Base-by-base conservation (phyloP, 2,113 vertebrate genomes). In the Morone chrysops region DNA sequence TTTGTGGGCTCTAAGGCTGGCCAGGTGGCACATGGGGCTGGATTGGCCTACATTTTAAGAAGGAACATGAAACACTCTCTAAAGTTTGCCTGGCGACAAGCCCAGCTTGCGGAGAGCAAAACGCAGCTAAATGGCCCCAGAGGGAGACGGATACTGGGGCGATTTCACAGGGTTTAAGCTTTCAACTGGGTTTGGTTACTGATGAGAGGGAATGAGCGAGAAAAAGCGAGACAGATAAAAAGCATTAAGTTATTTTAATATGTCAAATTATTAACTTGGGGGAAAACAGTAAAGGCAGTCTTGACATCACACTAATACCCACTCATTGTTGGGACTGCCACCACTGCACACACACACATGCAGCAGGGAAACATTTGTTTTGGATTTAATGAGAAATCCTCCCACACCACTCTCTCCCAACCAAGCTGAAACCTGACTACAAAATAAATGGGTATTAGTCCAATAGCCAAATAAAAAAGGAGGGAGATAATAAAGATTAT, bases 41-140 rank as follows among this genome's bases (percentile, higher is more conserved):
- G 18, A 40, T 51, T 85, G 84, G 69, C 82, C 83, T 85, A 90
- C 63, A 84, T 87, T 84, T 85, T 59, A 71, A 80, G 66, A 75
- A 68, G 69, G 53, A 85, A 83, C 68, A 85, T 74, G 80, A 89
- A 86, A 83, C 78, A 83, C 43, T 67, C 60, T 81, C 56, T 45
- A 81, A 90, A 89, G 80, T 87, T 90, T 91, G 62, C 84, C 82
- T 91, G 91, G 92, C 73, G 70, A 90, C 75, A 86, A 80, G 75
- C 85, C 85, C 69, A 62, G 79, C 71, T 60, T 71, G n/a, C 71
- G 77, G 67, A 78, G 60, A 91, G 86, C 89, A 88, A 91, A 91
- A 90, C 70, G 73, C 78, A 80, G 83, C 86, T 87, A 88, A 90
- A 90, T 57, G 78, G 85, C 76, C 90, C 87, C 76, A 85, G 71